A percentile compares a stretch with the other conserved stretches of the same genome.
Conservation (phyloP, 2,113 vertebrate species). For the Pseudopipra pipra region DNA sequence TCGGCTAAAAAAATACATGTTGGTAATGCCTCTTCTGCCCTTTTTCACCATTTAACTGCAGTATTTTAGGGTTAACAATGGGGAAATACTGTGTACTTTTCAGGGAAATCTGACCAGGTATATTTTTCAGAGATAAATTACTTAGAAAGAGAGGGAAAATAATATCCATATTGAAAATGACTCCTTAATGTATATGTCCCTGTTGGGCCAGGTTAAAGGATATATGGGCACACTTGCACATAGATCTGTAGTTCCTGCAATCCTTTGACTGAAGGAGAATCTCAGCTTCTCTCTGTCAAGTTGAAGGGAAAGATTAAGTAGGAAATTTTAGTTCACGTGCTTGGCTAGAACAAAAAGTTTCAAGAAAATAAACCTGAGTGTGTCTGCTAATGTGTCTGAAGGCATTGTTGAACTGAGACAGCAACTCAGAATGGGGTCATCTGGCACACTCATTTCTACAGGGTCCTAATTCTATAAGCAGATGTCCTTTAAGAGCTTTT, state of each 20-base stretch:
- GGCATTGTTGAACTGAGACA: not conserved
- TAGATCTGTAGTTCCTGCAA: not conserved
- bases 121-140: not conserved
- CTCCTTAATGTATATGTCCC: not conserved
- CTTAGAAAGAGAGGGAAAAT: not conserved
- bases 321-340: not conserved
- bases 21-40: not conserved
- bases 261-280: not conserved
- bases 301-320: not conserved
- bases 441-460: not conserved
- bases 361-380: not conserved
- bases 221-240: not conserved
- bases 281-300: not conserved
- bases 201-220: not conserved
- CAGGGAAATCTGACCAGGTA: not conserved
- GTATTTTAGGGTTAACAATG: not conserved
- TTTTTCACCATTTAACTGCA: not conserved
- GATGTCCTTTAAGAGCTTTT: not conserved
- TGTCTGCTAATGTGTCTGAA: not conserved
- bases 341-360: not conserved
- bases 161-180: not conserved
- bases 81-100: not conserved
- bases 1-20: not conserved
- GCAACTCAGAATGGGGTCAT: not conserved
- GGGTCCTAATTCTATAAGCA: not conserved